Base-by-base conservation (phyloP, 2,113 vertebrate genomes). In the Nesogale talazaci region DNA sequence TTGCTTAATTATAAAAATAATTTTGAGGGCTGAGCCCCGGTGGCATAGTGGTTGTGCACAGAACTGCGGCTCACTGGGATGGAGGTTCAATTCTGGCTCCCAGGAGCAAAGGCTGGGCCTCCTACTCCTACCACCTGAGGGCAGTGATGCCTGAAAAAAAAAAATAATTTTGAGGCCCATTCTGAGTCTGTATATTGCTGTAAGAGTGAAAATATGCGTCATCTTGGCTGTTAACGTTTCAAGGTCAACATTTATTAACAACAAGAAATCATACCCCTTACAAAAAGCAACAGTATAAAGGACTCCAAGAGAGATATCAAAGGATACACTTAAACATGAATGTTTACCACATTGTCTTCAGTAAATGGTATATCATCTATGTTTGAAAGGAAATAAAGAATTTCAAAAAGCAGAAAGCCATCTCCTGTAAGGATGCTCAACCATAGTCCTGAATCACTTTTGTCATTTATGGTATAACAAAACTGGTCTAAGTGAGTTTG, bases 401-500 rank as follows among this genome's bases (percentile, higher is more conserved):
- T 80, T 90, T 80, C 67, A 57, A 87, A 69, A 85, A 93, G 31
- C 8, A 90, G 70, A 82, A 92, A 95, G 57, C 77, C 34, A 86
- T 36, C 65, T 83, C 42, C 31, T 91, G 57, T 92, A 91, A 92
- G 95, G 83, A 93, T 92, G 42, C 29, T 94, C 82, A 93, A 81
- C 56, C 9, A 56, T 74, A 94, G 89, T 91, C 72, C 65, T 56
- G 46, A 52, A 70, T 90, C 63, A 93, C 42, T 88, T 90, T 85
- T 86, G 15, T 83, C 95, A 91, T 89, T 69, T 95, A 61, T 91
- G n/a, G 46, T 95, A 75, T 83, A 95, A 92, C 90, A 9, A 92
- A 94, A 94, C 8, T 83, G 94, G 20, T 92, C 89, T 90, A 81
- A 89, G 79, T 94, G 72, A 95, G 46, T 92, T 96, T 96, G 75